Conservation (phyloP, 2,113 vertebrate species). For the Atherinomorus stipes region DNA sequence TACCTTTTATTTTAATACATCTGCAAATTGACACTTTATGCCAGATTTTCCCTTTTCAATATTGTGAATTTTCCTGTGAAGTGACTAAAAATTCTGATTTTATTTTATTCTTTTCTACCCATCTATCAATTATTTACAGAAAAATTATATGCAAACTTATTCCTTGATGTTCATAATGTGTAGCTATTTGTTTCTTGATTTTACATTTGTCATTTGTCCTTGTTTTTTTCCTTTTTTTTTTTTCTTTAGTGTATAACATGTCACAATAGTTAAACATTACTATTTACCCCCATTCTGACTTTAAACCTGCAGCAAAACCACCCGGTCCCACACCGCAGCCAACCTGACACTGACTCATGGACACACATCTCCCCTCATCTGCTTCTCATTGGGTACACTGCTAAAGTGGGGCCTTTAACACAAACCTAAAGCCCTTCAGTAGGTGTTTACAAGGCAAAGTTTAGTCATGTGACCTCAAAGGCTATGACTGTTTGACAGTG, state of each 20-base stretch:
- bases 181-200: conserved; percentile 1
- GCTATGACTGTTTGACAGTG: conserved; percentile 45
- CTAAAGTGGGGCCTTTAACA: conserved; percentile 66
- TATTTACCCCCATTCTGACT: conserved; percentile 34
- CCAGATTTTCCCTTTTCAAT: too few species aligned
- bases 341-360: conserved; percentile 61
- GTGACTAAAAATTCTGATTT: not conserved
- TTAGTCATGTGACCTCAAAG: conserved; percentile 68
- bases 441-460: conserved; percentile 71
- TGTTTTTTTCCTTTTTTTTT: too few species aligned
- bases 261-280: conserved; percentile 58
- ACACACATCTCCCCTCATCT: conserved; percentile 69
- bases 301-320: conserved; percentile 62
- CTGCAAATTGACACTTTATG: not conserved
- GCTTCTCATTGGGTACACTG: conserved; percentile 69
- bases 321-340: conserved; percentile 46
- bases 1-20: not conserved
- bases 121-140: too few species aligned
- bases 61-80: not conserved
- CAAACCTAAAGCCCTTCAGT: conserved; percentile 56
- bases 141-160: not conserved
- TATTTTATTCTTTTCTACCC: too few species aligned
- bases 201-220: conserved; percentile 8
- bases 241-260: conserved; percentile 41
- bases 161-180: too few species aligned